Evolutionary conservation across 2,797 vertebrate genomes (phyloP).

Genomic region (Onychomys torridus): DNA sequence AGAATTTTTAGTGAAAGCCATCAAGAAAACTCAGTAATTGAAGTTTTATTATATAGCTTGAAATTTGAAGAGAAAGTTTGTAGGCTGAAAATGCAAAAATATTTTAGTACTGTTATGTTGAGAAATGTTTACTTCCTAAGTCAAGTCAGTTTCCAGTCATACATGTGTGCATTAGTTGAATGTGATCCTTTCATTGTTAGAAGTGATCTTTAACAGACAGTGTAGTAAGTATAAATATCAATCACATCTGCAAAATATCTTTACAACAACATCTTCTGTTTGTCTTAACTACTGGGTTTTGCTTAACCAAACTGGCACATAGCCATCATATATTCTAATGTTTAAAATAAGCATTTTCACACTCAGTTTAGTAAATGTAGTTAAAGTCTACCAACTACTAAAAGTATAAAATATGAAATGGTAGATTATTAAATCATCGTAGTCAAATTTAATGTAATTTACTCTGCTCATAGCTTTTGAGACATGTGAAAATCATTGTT

Average conservation of each 20-base stretch:
- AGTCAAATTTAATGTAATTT: background rate
- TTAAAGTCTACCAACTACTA: background rate
- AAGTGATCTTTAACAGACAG: background rate
- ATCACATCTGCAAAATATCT: background rate
- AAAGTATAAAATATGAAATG: background rate
- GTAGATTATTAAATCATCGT: background rate
- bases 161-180: background rate
- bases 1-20: background rate
- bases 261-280: background rate
- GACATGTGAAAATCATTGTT: background rate
- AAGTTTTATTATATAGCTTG: background rate
- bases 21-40: background rate
- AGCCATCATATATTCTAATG: background rate
- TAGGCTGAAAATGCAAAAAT: background rate
- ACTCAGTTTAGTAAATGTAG: background rate
- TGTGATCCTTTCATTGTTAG: too few relatives aligned
- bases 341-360: background rate
- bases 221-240: background rate
- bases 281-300: background rate
- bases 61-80: background rate
- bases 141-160: background rate
- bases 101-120: background rate
- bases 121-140: background rate
- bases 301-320: background rate
- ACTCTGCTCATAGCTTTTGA: background rate